A percentile compares a stretch with the other conserved stretches of the same genome.
phyloP scores from a whole-genome alignment of 2,888 invertebrate genomes.

The Ryuthela nishihirai region DNA sequence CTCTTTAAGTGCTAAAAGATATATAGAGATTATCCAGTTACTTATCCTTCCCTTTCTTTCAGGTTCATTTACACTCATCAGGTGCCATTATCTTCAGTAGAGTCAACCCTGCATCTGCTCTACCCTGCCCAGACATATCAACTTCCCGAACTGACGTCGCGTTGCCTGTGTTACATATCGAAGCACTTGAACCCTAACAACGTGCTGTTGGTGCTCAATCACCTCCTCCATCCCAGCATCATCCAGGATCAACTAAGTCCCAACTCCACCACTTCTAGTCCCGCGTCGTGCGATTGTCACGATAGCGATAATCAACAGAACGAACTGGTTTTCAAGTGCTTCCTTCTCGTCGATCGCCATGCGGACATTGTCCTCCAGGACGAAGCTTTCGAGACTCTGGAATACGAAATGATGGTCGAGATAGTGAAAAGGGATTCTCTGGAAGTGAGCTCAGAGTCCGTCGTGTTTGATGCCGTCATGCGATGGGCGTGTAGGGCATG shows the following conservation, averaged over 20 bases:
- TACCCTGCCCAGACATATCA: constrained; percentile 71
- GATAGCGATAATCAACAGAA: constrained; percentile 54
- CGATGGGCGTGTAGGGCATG: constrained; percentile 61
- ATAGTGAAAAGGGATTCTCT: constrained; percentile 67
- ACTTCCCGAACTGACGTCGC: constrained; percentile 64
- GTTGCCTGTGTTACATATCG: constrained; percentile 60
- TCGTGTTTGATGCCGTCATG: constrained; percentile 60
- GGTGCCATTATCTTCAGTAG: constrained; percentile 60
- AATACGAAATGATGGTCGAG: constrained; percentile 61
- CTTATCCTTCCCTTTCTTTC: constrained; percentile 35
- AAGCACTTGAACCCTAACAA: constrained; percentile 19
- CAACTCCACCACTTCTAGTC: background rate
- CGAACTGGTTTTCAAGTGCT: constrained; percentile 64
- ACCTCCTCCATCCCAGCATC: constrained; percentile 10
- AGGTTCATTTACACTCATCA: constrained; percentile 64
- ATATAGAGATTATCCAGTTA: no score
- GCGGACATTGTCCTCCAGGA: constrained; percentile 58
- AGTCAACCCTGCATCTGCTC: constrained; percentile 65
- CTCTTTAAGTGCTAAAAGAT: no score
- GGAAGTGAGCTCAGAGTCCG: constrained; percentile 59
- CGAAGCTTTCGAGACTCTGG: constrained; percentile 60
- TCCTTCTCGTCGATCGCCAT: constrained; percentile 60
- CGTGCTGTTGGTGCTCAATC: constrained; percentile 24
- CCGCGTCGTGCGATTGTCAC: constrained; percentile 2
- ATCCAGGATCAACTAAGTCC: background rate